Conservation (phyloP, 2,888 invertebrate species). For the Platynereis dumerilii region DNA sequence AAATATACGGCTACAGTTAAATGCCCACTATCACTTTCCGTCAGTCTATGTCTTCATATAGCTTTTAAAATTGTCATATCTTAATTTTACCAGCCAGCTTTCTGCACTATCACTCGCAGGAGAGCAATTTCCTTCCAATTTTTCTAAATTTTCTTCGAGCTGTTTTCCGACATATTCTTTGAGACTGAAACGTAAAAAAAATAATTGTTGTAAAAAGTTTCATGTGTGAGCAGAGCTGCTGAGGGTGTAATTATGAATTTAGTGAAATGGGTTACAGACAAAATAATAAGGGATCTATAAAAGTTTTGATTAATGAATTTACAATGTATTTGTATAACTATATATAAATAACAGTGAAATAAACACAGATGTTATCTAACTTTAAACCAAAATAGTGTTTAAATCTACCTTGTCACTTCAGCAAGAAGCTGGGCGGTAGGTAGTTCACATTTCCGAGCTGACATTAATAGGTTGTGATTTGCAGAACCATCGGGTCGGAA, state of each 20-base stretch:
- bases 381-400: too few relatives aligned
- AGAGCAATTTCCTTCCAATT: background rate
- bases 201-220: background rate
- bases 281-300: too few relatives aligned
- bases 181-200: conserved; percentile 9
- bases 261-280: too few relatives aligned
- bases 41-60: conserved; percentile 1
- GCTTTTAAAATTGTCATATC: conserved; percentile 6
- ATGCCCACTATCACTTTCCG: too few relatives aligned
- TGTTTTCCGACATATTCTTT: background rate
- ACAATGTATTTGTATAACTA: too few relatives aligned
- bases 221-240: too few relatives aligned
- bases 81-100: conserved; percentile 6
- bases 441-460: conserved; percentile 1
- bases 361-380: too few relatives aligned
- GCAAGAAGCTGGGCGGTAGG: conserved; percentile 4
- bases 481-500: conserved; percentile 16
- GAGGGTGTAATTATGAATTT: too few relatives aligned
- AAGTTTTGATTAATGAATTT: too few relatives aligned
- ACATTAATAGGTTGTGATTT: conserved; percentile 22
- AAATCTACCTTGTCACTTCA: conserved; percentile 2
- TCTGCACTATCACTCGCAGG: background rate
- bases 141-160: background rate
- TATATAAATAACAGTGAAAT: too few relatives aligned
- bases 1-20: too few relatives aligned